Evolutionary conservation across 2,113 vertebrate genomes (phyloP), one percentile per base, ranked within the genome.

Genomic region (Elaphurus davidianus): DNA sequence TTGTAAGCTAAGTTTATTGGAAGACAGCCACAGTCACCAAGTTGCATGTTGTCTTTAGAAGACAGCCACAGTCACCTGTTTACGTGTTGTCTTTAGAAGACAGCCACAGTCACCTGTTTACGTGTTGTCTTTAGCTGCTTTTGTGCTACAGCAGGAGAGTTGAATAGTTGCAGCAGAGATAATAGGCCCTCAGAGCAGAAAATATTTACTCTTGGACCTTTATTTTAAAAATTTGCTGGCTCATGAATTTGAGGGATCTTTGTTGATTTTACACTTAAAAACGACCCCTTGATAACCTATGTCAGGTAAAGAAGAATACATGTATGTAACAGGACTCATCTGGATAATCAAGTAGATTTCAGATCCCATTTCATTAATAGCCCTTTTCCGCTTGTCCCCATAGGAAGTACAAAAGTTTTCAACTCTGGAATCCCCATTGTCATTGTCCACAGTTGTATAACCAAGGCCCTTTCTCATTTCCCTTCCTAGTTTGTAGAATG

Each of bases 401-500:
- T 21, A 52, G 79, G 76, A 83, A 84, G 15, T 23, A 3, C 3
- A 33, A 19, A 74, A 27, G 10, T 3, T 30, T 79, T 96, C 86
- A 54, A 5, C n/a, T 78, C 12, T 81, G 9, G 17, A 30, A 27
- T 67, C 10, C 28, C 57, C 1, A 0, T 9, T 81, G 74, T 60
- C 50, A 3, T 59, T 45, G 7, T 55, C 98, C 89, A 2, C 15
- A 91, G 14, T 94, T 78, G 15, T 40, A 2, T 98, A 97, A 98
- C 89, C 96, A 97, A 0, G 0, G 47, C 33, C 30, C 62, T 62
- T 96, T 98, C n/a, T 96, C 95, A n/a, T 98, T 98, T 98, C 57
- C 43, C 50, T 96, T 94, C 90, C 62, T 98, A 99, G 99, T 99
- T 99, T 54, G 99, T 99, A 96, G 99, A 99, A 98, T 99, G 99